A percentile compares a stretch with the other conserved stretches of the same genome.
These are phyloP conservation scores for Ochropleura leucogaster DNA, from an alignment of 2,888 invertebrate genomes.

Conservation along the genomic window DNA sequence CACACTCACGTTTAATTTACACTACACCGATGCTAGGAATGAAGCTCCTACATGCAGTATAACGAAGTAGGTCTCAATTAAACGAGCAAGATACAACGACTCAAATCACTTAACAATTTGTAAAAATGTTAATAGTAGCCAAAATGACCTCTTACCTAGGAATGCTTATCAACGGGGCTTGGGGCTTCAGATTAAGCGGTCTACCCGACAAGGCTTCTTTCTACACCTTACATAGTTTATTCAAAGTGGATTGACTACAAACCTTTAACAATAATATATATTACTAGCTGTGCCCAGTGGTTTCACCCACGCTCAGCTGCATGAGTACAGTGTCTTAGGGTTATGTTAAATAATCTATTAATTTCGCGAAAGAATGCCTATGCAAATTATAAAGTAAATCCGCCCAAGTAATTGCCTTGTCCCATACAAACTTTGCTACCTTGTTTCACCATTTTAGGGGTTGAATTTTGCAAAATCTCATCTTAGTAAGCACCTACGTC, in stretches of 20 bases:
- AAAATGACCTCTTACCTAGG: background rate
- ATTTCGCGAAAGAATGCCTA: no score
- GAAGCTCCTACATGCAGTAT: background rate
- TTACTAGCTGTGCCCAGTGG: no score
- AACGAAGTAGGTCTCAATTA: background rate
- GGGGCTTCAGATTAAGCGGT: background rate
- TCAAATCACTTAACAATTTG: background rate
- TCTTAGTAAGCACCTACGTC: no score
- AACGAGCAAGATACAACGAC: background rate
- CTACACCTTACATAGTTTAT: background rate
- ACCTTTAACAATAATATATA: background rate
- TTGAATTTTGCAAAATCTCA: no score
- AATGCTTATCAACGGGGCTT: background rate
- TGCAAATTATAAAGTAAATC: no score
- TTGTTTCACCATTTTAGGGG: no score
- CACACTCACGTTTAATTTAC: slow-evolving; percentile 6
- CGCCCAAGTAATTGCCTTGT: no score
- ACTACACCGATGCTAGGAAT: background rate
- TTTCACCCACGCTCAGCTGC: no score
- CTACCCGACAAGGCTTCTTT: background rate
- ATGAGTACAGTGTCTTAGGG: no score
- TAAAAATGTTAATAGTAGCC: background rate
- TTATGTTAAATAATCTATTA: no score
- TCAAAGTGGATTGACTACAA: background rate
- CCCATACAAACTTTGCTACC: no score